Evolutionary conservation across 2,113 vertebrate species (phyloP), one percentile per base, ranked within the genome.

Genomic region (Ifrita kowaldi): DNA sequence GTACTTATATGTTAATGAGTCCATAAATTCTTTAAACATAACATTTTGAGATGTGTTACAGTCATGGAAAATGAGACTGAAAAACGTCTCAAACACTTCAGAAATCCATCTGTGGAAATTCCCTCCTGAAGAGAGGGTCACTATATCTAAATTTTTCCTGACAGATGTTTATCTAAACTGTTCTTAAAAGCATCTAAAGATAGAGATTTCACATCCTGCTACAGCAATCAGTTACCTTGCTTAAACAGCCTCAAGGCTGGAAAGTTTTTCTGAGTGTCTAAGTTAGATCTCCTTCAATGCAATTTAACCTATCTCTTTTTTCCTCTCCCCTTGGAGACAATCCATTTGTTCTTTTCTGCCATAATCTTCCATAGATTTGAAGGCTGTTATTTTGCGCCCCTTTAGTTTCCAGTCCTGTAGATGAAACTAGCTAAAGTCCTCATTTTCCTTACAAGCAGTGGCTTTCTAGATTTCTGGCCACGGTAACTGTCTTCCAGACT

Each of bases 141-240:
- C 33, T 80, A 27, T 47, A 35, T 63, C 63, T 88, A 92, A 94
- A 83, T 39, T 71, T 39, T 67, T 95, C 47, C 33, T 78, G 79
- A 63, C 83, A 97, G 76, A 90, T 90, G 71, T 96, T 96, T 92
- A 87, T 78, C 91, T 90, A 90, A 84, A 44, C 30, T 84, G 33
- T 44, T 89, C 86, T 87, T 87, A 87, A 87, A 95, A 95, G 55
- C 76, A 67, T 63, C 88, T 95, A 35, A 85, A 76, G 53, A 76
- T 14, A 78, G 49, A 77, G 76, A 63, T 80, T 69, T 57, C 50
- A 69, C 50, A 68, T 71, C 60, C 80, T 81, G 68, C 24, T 55
- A 65, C 47, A 81, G 13, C 27, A 82, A 57, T 76, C 55, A 41
- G 20, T 87, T 81, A 39, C 1, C 1, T 26, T 70, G 19, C 30